Evolutionary conservation across 1,140 invertebrate species (phyloP).

Genomic region (Coptotermes formosanus): DNA sequence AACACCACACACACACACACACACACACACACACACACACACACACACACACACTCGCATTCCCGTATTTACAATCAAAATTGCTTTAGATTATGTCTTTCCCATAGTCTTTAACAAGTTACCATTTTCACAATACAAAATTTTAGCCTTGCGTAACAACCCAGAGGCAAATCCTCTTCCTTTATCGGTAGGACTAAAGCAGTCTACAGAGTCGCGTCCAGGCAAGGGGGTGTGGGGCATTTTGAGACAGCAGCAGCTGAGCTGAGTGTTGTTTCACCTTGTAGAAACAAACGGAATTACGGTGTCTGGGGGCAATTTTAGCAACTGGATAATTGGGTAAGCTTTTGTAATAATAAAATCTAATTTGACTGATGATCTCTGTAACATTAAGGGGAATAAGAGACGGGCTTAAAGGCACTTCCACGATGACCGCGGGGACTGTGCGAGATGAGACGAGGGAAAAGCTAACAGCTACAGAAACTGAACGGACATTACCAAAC

Average conservation of each 20-base stretch:
- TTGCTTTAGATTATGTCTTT: too few relatives aligned
- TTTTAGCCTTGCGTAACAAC: neutral
- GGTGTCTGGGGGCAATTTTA: neutral
- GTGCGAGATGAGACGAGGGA: too few relatives aligned
- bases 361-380: neutral
- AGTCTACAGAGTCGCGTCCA: too few relatives aligned
- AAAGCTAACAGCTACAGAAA: too few relatives aligned
- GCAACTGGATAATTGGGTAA: conserved; percentile 8
- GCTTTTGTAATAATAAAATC: neutral
- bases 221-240: too few relatives aligned
- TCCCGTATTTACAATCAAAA: too few relatives aligned
- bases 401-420: neutral
- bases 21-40: too few relatives aligned
- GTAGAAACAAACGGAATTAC: neutral
- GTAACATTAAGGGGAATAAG: neutral
- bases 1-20: too few relatives aligned
- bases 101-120: too few relatives aligned
- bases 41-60: too few relatives aligned
- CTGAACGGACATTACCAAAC: too few relatives aligned
- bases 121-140: too few relatives aligned
- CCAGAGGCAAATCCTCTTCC: neutral
- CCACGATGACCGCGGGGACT: neutral
- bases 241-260: neutral
- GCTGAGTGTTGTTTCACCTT: neutral
- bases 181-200: neutral